A percentile compares a stretch with the other conserved stretches of the same genome.
Conservation (phyloP, 2,888 invertebrate genomes). For the Amphipyra berbera region DNA sequence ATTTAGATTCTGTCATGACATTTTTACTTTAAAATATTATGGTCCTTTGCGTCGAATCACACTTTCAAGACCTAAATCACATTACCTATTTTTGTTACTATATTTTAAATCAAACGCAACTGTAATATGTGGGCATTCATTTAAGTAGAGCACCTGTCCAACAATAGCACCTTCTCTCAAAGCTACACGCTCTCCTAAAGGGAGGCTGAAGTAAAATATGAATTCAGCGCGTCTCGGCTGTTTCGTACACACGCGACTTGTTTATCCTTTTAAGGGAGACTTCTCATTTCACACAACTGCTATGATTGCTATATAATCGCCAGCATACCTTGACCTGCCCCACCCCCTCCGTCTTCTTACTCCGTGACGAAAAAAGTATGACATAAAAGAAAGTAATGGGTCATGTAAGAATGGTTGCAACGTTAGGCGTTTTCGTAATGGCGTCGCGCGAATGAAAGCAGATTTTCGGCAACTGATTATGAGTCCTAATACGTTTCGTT, state of each 20-base stretch:
- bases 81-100: no score
- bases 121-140: background rate
- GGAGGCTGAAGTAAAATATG: slow-evolving; percentile 85
- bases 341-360: slow-evolving; percentile 47
- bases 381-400: slow-evolving; percentile 56
- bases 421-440: slow-evolving; percentile 77
- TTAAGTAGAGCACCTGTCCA: slow-evolving; percentile 63
- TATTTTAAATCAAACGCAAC: background rate
- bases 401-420: slow-evolving; percentile 68
- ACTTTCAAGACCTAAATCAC: no score
- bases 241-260: slow-evolving; percentile 89
- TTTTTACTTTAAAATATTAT: no score
- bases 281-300: slow-evolving; percentile 88
- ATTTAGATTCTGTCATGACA: no score
- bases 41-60: no score
- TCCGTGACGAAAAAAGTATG: slow-evolving; percentile 40
- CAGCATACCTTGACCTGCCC: slow-evolving; percentile 68
- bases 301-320: slow-evolving; percentile 86
- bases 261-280: slow-evolving; percentile 88
- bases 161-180: slow-evolving; percentile 60
- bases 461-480: slow-evolving; percentile 81
- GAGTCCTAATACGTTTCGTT: slow-evolving; percentile 70
- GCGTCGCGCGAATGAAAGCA: slow-evolving; percentile 75
- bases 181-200: slow-evolving; percentile 68
- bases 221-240: slow-evolving; percentile 85